Conservation (phyloP, 2,113 vertebrate species). For the Xerus inauris region DNA sequence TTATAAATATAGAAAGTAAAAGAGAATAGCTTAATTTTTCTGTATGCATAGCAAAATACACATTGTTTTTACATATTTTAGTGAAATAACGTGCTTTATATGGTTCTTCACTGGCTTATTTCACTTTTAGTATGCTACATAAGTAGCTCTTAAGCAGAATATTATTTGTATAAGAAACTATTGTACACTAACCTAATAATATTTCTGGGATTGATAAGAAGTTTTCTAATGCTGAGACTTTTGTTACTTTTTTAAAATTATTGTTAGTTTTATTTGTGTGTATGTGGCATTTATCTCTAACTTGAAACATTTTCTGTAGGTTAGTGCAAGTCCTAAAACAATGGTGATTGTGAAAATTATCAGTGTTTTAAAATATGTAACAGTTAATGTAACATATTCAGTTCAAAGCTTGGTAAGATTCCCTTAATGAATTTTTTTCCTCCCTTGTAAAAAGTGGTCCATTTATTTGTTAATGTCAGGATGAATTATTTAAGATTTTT, state of each 20-base stretch:
- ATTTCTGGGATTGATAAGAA: neutral
- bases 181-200: neutral
- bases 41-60: neutral
- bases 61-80: neutral
- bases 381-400: neutral
- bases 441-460: neutral
- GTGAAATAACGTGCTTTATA: neutral
- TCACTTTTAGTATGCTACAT: neutral
- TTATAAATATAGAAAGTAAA: neutral
- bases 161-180: conserved; percentile 23
- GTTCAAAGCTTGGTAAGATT: neutral
- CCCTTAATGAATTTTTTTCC: neutral
- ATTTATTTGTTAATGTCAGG: neutral
- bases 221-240: neutral
- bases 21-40: neutral
- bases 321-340: neutral
- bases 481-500: conserved; percentile 5
- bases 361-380: neutral
- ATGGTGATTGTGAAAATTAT: neutral
- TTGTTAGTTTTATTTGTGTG: neutral
- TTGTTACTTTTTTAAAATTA: neutral
- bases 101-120: neutral
- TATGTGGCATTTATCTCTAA: conserved; percentile 26
- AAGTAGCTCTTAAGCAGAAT: neutral
- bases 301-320: neutral